Percentiles rank a stretch among this genome's conserved stretches.
Evolutionary conservation across 2,888 invertebrate genomes (phyloP).

Genomic region (Brachyptera risi): DNA sequence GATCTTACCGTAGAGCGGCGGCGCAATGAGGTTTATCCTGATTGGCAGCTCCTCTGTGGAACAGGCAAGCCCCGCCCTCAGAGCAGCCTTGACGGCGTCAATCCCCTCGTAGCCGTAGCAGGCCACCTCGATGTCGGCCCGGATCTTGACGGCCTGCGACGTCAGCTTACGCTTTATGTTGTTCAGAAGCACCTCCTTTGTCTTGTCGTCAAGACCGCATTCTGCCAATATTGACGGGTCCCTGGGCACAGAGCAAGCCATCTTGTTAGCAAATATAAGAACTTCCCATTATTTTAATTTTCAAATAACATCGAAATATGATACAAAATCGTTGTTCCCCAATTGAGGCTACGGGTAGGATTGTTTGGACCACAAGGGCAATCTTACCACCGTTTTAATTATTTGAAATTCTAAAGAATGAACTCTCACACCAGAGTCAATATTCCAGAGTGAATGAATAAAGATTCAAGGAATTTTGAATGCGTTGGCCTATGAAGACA

Average conservation of each 20-base stretch:
- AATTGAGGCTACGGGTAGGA: too few species aligned
- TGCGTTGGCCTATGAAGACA: too few species aligned
- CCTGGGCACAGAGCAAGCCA: conserved; percentile 60
- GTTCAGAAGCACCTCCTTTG: conserved; percentile 85
- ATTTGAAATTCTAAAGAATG: too few species aligned
- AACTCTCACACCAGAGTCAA: too few species aligned
- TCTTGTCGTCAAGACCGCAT: conserved; percentile 88
- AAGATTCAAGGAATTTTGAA: too few species aligned
- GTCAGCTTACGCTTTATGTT: conserved; percentile 96
- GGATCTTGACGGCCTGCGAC: conserved; percentile 94
- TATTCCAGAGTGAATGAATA: too few species aligned
- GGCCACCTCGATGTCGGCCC: conserved; percentile 89
- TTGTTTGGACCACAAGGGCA: too few species aligned
- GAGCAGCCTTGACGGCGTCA: conserved; percentile 93
- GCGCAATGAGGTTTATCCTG: conserved; percentile 98
- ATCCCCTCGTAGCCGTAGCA: conserved; percentile 98
- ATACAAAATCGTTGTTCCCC: too few species aligned
- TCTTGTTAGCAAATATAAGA: too few species aligned
- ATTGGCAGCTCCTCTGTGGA: conserved; percentile 94
- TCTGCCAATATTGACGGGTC: conserved; percentile 94
- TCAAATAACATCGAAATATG: too few species aligned
- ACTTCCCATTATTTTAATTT: too few species aligned
- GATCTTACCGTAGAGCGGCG: conserved; percentile 79
- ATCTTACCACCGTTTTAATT: too few species aligned
- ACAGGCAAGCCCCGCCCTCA: conserved; percentile 82